These are phyloP conservation scores for Dicycla oo DNA, from an alignment of 2,888 invertebrate genomes.

Conservation along the genomic window DNA sequence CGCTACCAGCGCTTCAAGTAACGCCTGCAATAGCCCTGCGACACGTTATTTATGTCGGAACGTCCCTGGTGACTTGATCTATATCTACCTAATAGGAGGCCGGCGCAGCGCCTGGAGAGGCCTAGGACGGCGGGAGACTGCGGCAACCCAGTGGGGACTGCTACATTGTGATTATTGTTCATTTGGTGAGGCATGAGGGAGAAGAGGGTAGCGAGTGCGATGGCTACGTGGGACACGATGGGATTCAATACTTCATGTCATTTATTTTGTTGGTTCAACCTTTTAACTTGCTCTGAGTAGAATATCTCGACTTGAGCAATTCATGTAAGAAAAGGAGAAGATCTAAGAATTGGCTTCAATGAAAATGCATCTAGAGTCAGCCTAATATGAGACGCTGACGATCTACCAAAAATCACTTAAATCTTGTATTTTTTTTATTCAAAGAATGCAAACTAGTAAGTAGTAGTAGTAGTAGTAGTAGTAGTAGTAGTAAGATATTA, in stretches of 20 bases:
- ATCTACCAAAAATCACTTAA: too few relatives aligned
- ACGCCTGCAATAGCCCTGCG: background rate
- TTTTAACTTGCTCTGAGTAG: too few relatives aligned
- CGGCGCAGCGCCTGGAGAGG: conserved; percentile 9
- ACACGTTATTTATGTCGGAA: background rate
- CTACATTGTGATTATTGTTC: conserved; percentile 53
- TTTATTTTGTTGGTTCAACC: background rate
- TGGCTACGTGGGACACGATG: background rate
- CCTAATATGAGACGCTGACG: too few relatives aligned
- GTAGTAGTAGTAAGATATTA: too few relatives aligned
- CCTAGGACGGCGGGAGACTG: background rate
- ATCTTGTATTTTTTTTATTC: too few relatives aligned
- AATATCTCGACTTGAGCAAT: background rate
- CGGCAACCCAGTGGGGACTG: conserved; percentile 21
- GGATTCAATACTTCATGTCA: background rate
- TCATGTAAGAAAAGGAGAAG: background rate
- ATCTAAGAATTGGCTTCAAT: background rate
- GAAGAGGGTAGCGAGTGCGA: background rate
- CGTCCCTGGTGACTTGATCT: background rate
- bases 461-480: too few relatives aligned
- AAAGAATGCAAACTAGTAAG: too few relatives aligned
- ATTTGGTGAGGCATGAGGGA: background rate
- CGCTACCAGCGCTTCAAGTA: background rate
- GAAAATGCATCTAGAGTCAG: background rate
- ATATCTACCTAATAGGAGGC: background rate